These are phyloP conservation scores for Typhlichthys eigenmanni DNA, from an alignment of 2,797 vertebrate genomes.

Conservation along the genomic window DNA sequence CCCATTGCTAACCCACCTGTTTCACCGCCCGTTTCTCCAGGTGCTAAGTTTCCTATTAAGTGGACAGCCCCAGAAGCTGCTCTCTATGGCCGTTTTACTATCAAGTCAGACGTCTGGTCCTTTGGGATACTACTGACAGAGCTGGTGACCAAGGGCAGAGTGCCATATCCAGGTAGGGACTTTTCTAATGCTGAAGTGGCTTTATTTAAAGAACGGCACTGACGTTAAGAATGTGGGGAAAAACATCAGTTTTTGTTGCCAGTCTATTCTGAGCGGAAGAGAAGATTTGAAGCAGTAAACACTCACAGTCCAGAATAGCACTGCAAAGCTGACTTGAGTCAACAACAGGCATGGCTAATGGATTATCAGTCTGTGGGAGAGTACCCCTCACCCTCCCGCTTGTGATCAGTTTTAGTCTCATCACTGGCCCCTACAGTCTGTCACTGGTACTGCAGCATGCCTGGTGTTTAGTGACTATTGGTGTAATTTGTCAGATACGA, in stretches of 20 bases:
- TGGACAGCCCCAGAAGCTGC: constrained; percentile 97
- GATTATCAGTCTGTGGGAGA: constrained; percentile 39
- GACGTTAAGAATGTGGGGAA: neutral
- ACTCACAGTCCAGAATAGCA: constrained; percentile 34
- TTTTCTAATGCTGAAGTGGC: neutral
- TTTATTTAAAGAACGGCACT: neutral
- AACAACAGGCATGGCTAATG: constrained; percentile 35
- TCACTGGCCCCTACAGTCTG: constrained; percentile 50
- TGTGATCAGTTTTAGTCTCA: neutral
- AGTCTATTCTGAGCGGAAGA: constrained; percentile 3
- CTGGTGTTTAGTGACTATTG: constrained; percentile 41
- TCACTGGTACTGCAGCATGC: constrained; percentile 22
- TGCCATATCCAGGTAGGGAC: constrained; percentile 90
- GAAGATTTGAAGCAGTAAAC: constrained; percentile 1
- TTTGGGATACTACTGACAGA: constrained; percentile 97
- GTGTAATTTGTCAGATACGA: constrained; percentile 60
- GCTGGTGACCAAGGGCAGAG: constrained; percentile 95
- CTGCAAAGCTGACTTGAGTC: constrained; percentile 26
- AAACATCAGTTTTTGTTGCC: neutral
- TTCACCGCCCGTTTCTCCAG: constrained; percentile 59
- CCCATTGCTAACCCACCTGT: neutral
- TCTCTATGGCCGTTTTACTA: constrained; percentile 93
- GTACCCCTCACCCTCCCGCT: constrained; percentile 1
- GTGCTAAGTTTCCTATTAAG: constrained; percentile 98
- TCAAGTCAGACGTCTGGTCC: constrained; percentile 98